Conservation (phyloP, 2,888 invertebrate species). For the Chrysotoxum bicinctum region DNA sequence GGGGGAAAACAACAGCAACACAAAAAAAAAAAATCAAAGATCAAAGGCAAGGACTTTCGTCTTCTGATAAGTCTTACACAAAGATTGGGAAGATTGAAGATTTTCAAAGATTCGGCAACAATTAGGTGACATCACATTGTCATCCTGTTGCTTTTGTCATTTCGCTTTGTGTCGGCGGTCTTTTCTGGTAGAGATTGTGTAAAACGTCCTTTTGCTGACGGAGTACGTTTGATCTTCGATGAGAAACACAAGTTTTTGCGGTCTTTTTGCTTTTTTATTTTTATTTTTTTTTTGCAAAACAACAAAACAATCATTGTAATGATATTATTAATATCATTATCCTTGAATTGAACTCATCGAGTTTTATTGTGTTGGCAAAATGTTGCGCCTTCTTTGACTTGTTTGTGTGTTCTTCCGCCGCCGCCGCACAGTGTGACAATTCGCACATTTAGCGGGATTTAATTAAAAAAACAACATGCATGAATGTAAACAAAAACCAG, state of each 20-base stretch:
- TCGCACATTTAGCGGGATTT: no score
- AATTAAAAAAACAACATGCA: no score
- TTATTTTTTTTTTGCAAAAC: slow-evolving; percentile 30
- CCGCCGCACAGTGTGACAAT: no score
- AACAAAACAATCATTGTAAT: slow-evolving; percentile 52
- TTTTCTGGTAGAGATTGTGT: slow-evolving; percentile 1
- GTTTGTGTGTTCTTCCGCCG: neutral
- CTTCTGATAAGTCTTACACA: neutral
- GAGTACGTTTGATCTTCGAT: slow-evolving; percentile 32
- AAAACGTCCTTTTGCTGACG: slow-evolving; percentile 26
- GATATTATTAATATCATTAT: slow-evolving; percentile 61
- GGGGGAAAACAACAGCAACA: neutral
- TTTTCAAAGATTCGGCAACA: slow-evolving; percentile 42
- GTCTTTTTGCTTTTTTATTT: slow-evolving; percentile 2
- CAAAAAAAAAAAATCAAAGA: slow-evolving; percentile 20
- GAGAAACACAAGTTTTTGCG: slow-evolving; percentile 51
- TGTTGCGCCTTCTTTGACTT: slow-evolving; percentile 54
- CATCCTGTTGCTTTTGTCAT: slow-evolving; percentile 36
- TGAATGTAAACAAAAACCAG: no score
- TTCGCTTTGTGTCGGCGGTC: slow-evolving; percentile 17
- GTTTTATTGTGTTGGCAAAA: slow-evolving; percentile 58
- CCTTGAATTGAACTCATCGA: slow-evolving; percentile 60
- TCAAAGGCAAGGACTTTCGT: slow-evolving; percentile 37
- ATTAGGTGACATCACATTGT: slow-evolving; percentile 64
- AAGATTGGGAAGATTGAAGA: neutral